Base-by-base conservation (phyloP, 1,140 invertebrate species). In the Aleiodes sp. region DNA sequence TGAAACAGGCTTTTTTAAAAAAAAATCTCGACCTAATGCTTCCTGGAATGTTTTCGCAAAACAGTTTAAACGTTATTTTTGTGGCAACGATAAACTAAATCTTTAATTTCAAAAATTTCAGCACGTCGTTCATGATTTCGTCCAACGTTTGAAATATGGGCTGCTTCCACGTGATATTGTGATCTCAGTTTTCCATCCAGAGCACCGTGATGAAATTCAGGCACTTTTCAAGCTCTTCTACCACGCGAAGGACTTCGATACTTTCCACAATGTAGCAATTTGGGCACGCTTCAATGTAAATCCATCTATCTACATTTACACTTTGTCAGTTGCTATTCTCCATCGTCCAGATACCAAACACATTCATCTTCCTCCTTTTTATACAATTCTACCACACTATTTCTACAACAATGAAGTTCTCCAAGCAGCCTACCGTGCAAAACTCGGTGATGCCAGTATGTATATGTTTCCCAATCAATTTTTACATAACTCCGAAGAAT, bases 151-250 rank as follows among this genome's bases (percentile, higher is more conserved):
- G 77, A 88, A 89, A 31, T 39, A 87, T n/a, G 89, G 88, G 14
- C 80, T 87, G 46, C 84, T 88, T 24, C 82, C 90, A 0, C 87
- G 85, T 68, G 89, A 88, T 63, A 87, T 88, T 71, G 85, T 91
- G 33, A 93, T 91, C 75, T 89, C 90, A 14, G 70, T 89, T n/a
- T 84, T 88, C 73, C 82, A 92, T 60, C 85, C 88, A 28, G 86
- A 88, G 9, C 90, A 92, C 59, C 73, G 88, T n/a, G 82, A 88
- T 46, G 90, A 93, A 81, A 88, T 89, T 29, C 81, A 87, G 3
- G 86, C 86, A 7, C 79, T 93, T 59, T 93, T 92, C 87, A 88
- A 92, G 65, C 75, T 92, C 66, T 88, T 94, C 74, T 91, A 89
- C 81, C 88, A 88, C 73, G 91, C 91, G 63, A 92, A 92, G 65